Conservation (phyloP, 2,113 vertebrate genomes). For the Gnathonemus echidnorhynchus region DNA sequence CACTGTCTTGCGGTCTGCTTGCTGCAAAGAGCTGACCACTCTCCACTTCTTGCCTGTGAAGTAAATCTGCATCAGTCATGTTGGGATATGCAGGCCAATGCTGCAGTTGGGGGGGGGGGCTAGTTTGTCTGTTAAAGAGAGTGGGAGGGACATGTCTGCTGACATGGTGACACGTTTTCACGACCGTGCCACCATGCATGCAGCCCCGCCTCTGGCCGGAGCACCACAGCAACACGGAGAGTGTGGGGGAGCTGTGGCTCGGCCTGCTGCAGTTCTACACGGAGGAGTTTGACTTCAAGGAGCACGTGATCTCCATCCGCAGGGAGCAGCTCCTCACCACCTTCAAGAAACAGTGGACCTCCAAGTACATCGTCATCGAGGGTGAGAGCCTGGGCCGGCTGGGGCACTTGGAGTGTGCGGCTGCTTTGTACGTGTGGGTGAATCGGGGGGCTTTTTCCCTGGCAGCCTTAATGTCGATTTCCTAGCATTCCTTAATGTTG, state of each 20-base stretch:
- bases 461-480: not conserved
- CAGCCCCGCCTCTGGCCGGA: slow-evolving; percentile 74
- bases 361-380: slow-evolving; percentile 94
- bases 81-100: not conserved
- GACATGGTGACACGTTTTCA: not conserved
- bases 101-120: not conserved
- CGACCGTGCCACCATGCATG: slow-evolving; percentile 25
- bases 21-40: not conserved
- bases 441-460: not conserved
- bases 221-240: slow-evolving; percentile 72
- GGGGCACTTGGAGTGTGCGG: not conserved
- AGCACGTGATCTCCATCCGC: slow-evolving; percentile 84
- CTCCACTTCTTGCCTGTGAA: not conserved
- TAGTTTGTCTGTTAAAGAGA: not conserved
- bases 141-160: not conserved
- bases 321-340: slow-evolving; percentile 82
- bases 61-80: not conserved
- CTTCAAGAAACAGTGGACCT: slow-evolving; percentile 96
- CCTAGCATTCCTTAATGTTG: not conserved
- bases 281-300: slow-evolving; percentile 91
- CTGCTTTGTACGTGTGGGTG: not conserved
- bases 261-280: slow-evolving; percentile 89
- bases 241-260: slow-evolving; percentile 84
- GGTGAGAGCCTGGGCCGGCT: slow-evolving; percentile 54
- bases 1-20: not conserved